Evolutionary conservation across 2,888 invertebrate species (phyloP).

Genomic region (Leucoma salicis): DNA sequence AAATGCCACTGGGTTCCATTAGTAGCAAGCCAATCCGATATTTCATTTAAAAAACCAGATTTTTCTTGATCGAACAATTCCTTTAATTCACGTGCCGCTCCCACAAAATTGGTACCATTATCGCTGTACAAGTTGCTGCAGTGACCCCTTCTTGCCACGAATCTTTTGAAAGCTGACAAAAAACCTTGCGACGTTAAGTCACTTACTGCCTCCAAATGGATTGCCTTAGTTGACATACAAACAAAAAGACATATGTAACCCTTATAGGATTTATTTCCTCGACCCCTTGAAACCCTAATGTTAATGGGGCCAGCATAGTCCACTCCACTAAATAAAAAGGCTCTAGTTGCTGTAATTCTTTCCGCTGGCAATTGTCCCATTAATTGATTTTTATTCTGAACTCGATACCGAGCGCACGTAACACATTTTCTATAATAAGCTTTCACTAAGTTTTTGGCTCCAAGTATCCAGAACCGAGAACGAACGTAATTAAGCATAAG

Average conservation of each 20-base stretch:
- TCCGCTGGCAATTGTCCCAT: not conserved
- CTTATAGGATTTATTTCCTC: slow-evolving; percentile 1
- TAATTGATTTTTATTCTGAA: not conserved
- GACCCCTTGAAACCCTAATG: not conserved
- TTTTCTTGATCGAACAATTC: not conserved
- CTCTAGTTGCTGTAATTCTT: not conserved
- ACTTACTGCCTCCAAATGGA: slow-evolving; percentile 2
- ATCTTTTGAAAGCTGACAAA: not conserved
- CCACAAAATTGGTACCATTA: slow-evolving; percentile 4
- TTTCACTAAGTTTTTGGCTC: not conserved
- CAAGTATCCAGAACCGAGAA: slow-evolving; percentile 4
- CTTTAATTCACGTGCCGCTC: not conserved
- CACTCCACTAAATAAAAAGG: not conserved
- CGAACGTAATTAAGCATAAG: slow-evolving; percentile 2
- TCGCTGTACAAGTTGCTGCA: not conserved
- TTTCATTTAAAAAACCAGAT: not conserved
- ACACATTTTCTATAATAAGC: not conserved
- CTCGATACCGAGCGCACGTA: not conserved
- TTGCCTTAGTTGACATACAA: slow-evolving; percentile 2
- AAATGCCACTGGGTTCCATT: slow-evolving; percentile 16
- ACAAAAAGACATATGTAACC: slow-evolving; percentile 2
- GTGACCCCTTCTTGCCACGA: slow-evolving; percentile 1
- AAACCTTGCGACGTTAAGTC: not conserved
- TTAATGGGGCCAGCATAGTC: slow-evolving; percentile 6
- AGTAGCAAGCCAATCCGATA: slow-evolving; percentile 5